Conservation (phyloP, 2,113 vertebrate genomes). For the Ophiodon elongatus region DNA sequence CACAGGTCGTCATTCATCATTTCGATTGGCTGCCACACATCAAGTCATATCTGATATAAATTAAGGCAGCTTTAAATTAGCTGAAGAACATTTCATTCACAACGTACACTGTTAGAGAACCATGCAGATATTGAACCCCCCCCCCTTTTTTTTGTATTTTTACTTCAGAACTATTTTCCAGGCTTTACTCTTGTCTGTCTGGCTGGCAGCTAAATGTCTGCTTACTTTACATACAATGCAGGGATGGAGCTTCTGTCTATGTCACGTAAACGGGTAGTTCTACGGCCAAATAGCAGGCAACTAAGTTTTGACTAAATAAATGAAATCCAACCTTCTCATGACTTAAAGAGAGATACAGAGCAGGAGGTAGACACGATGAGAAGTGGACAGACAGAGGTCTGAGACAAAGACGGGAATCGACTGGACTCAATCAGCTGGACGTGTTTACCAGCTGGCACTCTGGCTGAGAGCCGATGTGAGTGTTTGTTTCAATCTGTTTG, state of each 20-base stretch:
- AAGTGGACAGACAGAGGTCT: background rate
- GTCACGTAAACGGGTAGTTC: background rate
- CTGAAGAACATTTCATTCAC: background rate
- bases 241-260: background rate
- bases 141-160: no score
- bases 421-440: constrained; percentile 51
- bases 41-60: background rate
- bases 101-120: background rate
- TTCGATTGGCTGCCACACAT: background rate
- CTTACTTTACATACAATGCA: background rate
- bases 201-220: background rate
- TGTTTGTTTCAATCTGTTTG: constrained; percentile 44
- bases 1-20: background rate
- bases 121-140: background rate
- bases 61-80: background rate
- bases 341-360: background rate
- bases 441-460: constrained; percentile 36
- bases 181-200: background rate
- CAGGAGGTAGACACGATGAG: background rate
- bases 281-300: no score
- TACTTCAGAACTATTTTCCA: background rate
- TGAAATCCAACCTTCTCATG: background rate
- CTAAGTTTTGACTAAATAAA: background rate
- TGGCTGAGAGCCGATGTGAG: constrained; percentile 31
- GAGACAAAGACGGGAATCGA: constrained; percentile 15